These are phyloP conservation scores for Crypturellus undulatus DNA, from an alignment of 2,113 vertebrate species.

Conservation along the genomic window DNA sequence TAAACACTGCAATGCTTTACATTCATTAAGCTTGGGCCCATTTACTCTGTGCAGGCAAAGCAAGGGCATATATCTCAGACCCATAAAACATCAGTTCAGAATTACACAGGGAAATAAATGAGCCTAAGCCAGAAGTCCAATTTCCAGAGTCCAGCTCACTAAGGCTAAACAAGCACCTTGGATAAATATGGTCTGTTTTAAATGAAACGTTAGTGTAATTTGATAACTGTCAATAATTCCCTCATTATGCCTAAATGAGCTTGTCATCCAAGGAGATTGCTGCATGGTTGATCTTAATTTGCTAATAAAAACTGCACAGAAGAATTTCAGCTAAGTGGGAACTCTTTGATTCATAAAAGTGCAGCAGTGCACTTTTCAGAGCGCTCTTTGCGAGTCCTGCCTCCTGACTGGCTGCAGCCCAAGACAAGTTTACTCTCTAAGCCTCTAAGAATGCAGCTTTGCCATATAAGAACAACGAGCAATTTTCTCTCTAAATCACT, in stretches of 20 bases:
- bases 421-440: not conserved
- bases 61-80: slow-evolving; percentile 66
- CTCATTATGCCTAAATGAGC: slow-evolving; percentile 68
- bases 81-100: slow-evolving; percentile 75
- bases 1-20: slow-evolving; percentile 76
- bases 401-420: slow-evolving; percentile 29
- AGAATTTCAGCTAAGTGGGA: slow-evolving; percentile 48
- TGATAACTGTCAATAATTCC: slow-evolving; percentile 70
- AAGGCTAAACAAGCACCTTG: slow-evolving; percentile 56
- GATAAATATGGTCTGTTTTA: slow-evolving; percentile 62
- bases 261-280: slow-evolving; percentile 52
- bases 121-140: slow-evolving; percentile 68
- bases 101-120: slow-evolving; percentile 77
- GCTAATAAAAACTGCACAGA: slow-evolving; percentile 60
- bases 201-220: slow-evolving; percentile 64
- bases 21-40: slow-evolving; percentile 76
- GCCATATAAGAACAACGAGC: slow-evolving; percentile 55
- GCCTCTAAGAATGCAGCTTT: slow-evolving; percentile 22
- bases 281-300: slow-evolving; percentile 60
- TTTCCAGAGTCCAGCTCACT: slow-evolving; percentile 62
- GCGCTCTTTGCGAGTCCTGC: not conserved
- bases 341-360: slow-evolving; percentile 50
- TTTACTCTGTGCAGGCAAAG: slow-evolving; percentile 75
- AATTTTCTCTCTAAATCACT: slow-evolving; percentile 69
- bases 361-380: slow-evolving; percentile 46